A percentile compares a stretch with the other conserved stretches of the same genome.
These are phyloP conservation scores for Lepilemur septentrionalis DNA, from an alignment of 2,797 vertebrate species.

Conservation along the genomic window DNA sequence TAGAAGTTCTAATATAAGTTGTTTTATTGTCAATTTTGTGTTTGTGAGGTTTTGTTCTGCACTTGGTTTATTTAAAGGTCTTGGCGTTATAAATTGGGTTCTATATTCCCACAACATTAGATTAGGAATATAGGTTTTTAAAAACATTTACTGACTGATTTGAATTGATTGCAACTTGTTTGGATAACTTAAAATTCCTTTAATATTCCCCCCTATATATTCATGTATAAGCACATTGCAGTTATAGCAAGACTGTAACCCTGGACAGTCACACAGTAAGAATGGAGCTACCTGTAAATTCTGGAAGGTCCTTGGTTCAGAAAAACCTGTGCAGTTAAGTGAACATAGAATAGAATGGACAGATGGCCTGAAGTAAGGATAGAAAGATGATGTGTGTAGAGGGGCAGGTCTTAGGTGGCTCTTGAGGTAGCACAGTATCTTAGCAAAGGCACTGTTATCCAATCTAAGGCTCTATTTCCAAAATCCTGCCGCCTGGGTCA, in stretches of 20 bases:
- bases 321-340: background rate
- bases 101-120: background rate
- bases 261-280: background rate
- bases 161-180: background rate
- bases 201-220: background rate
- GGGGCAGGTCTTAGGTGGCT: background rate
- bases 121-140: background rate
- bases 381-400: background rate
- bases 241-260: background rate
- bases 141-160: background rate
- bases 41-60: background rate
- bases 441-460: background rate
- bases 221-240: background rate
- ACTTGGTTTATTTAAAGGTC: background rate
- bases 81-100: background rate
- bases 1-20: background rate
- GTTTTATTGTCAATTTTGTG: background rate
- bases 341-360: background rate
- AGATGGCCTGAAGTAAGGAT: background rate
- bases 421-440: background rate
- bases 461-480: background rate
- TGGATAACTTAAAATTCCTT: slow-evolving; percentile 17
- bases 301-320: background rate
- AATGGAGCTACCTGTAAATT: background rate
- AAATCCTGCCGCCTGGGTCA: background rate